These are phyloP conservation scores for Zoanthus sansibaricus DNA, from an alignment of 92 coral and sea anemone species.

Conservation along the genomic window DNA sequence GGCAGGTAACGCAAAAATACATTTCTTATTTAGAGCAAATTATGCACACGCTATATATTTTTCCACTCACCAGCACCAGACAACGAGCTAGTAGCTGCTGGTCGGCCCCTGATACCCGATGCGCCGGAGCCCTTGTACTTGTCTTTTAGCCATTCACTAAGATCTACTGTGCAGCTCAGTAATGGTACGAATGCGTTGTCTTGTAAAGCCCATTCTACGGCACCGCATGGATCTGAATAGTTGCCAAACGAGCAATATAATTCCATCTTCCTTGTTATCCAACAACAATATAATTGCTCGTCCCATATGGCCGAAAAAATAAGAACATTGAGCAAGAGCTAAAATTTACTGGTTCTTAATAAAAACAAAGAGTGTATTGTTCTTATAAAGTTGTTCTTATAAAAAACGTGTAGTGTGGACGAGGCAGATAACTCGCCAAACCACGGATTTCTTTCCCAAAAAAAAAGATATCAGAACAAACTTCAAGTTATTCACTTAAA, in stretches of 20 bases:
- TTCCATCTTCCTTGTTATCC: slow-evolving; percentile 20
- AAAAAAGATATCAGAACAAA: too few species aligned
- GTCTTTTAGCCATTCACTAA: slow-evolving; percentile 53
- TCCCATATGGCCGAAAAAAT: too few species aligned
- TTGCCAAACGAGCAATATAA: slow-evolving; percentile 53
- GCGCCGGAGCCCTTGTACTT: slow-evolving; percentile 48
- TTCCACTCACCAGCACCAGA: slow-evolving; percentile 42
- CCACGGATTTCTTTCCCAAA: too few species aligned
- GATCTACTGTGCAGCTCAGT: slow-evolving; percentile 51
- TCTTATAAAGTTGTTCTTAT: too few species aligned
- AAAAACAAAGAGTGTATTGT: too few species aligned
- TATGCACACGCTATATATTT: slow-evolving; percentile 40
- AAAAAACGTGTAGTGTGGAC: too few species aligned
- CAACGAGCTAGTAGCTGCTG: slow-evolving; percentile 48
- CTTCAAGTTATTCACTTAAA: too few species aligned
- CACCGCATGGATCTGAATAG: slow-evolving; percentile 51
- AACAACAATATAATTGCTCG: slow-evolving; percentile 10
- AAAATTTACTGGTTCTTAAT: too few species aligned
- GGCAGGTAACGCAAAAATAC: slow-evolving; percentile 23
- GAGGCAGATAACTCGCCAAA: too few species aligned
- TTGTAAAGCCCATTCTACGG: slow-evolving; percentile 56
- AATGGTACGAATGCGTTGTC: slow-evolving; percentile 33
- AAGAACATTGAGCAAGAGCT: too few species aligned
- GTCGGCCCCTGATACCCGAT: slow-evolving; percentile 52
- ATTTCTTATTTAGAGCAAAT: slow-evolving; percentile 11